These are phyloP conservation scores for Hemicentrotus pulcherrimus DNA, from an alignment of 35 echinoderm and acorn worm species.

Conservation along the genomic window DNA sequence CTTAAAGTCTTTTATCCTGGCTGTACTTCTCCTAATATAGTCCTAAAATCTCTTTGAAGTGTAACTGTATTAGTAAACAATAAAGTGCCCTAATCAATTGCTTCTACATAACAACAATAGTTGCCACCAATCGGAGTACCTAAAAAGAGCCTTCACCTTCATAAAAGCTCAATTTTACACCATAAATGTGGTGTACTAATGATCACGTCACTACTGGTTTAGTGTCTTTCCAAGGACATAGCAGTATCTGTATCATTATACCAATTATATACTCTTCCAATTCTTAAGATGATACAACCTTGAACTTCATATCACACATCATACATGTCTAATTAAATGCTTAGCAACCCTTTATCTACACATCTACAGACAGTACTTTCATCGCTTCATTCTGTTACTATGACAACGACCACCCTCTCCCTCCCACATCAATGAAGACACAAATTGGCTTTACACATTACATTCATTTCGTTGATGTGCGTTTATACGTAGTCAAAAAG, in stretches of 20 bases:
- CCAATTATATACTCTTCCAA: background rate
- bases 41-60: too few relatives aligned
- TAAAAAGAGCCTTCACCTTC: background rate
- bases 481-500: constrained; percentile 15
- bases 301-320: background rate
- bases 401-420: constrained; percentile 8
- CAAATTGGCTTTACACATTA: background rate
- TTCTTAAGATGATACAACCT: background rate
- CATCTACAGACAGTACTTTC: background rate
- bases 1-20: background rate
- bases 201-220: background rate
- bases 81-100: background rate
- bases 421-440: constrained; percentile 9
- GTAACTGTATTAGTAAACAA: background rate
- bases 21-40: background rate
- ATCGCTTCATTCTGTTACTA: background rate
- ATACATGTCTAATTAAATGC: background rate
- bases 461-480: background rate
- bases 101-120: background rate
- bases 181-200: background rate
- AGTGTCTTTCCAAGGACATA: background rate
- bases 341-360: background rate
- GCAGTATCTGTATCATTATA: background rate
- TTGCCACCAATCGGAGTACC: background rate
- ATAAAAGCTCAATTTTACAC: background rate